Conservation (phyloP, 2,888 invertebrate species). For the Pinctada fucata region DNA sequence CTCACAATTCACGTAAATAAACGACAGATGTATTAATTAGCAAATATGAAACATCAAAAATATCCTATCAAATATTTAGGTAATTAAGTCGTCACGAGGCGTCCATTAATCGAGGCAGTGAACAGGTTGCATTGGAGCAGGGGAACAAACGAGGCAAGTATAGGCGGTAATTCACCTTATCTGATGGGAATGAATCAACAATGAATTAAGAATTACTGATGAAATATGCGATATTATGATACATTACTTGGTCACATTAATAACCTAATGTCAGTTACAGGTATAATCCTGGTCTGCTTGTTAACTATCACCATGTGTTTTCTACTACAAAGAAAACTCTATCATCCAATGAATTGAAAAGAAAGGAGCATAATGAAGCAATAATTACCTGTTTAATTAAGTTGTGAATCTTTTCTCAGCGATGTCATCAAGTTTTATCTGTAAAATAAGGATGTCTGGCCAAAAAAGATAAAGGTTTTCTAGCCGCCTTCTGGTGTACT, state of each 20-base stretch:
- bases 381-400: no score
- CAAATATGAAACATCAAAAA: neutral
- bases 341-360: no score
- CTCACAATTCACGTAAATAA: conserved; percentile 1
- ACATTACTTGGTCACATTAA: neutral
- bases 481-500: no score
- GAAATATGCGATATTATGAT: neutral
- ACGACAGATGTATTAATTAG: conserved; percentile 27
- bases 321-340: no score
- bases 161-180: neutral
- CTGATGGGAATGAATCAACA: neutral
- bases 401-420: no score
- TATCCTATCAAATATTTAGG: conserved; percentile 1
- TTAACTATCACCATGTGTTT: no score
- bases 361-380: no score
- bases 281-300: no score
- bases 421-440: no score
- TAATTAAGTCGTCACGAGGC: conserved; percentile 29
- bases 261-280: neutral
- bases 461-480: no score
- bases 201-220: neutral
- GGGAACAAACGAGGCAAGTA: neutral
- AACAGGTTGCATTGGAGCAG: conserved; percentile 27
- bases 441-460: no score
- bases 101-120: conserved; percentile 10